A percentile compares a stretch with the other conserved stretches of the same genome.
phyloP scores from a whole-genome alignment of 2,888 invertebrate genomes.

The Acanthosepion esculentum region DNA sequence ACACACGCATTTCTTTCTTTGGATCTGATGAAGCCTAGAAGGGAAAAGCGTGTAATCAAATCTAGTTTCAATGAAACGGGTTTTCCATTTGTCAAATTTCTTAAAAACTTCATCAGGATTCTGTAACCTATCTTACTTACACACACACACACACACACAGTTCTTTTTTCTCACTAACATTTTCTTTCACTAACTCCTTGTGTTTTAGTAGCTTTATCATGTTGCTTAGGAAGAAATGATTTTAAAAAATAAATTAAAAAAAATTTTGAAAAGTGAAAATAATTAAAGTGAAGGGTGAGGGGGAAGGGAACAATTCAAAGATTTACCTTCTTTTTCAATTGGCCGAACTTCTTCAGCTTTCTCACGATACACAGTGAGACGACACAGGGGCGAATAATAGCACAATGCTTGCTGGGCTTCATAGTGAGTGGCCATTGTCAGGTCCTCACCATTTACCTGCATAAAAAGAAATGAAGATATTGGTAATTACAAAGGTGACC shows the following conservation, averaged over 20 bases:
- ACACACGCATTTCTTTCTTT: no score
- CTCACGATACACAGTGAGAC: constrained; percentile 76
- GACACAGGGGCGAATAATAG: constrained; percentile 73
- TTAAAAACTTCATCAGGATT: no score
- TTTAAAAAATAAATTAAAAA: not conserved
- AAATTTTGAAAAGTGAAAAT: not conserved
- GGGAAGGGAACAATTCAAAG: not conserved
- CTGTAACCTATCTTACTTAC: no score
- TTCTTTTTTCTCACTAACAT: no score
- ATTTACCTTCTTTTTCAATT: constrained; percentile 72
- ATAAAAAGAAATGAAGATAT: not conserved
- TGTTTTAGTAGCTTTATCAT: not conserved
- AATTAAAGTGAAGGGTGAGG: not conserved
- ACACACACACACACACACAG: no score
- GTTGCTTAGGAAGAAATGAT: no score
- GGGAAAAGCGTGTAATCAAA: no score
- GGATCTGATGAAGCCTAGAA: no score
- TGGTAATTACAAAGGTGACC: no score
- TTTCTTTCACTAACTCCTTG: no score
- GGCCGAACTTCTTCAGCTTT: constrained; percentile 71
- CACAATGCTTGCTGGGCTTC: constrained; percentile 72
- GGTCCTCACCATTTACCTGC: constrained; percentile 74
- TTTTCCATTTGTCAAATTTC: no score
- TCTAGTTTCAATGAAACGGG: no score
- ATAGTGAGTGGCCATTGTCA: constrained; percentile 72